phyloP scores from a whole-genome alignment of 2,888 invertebrate species.

The Allacma fusca region DNA sequence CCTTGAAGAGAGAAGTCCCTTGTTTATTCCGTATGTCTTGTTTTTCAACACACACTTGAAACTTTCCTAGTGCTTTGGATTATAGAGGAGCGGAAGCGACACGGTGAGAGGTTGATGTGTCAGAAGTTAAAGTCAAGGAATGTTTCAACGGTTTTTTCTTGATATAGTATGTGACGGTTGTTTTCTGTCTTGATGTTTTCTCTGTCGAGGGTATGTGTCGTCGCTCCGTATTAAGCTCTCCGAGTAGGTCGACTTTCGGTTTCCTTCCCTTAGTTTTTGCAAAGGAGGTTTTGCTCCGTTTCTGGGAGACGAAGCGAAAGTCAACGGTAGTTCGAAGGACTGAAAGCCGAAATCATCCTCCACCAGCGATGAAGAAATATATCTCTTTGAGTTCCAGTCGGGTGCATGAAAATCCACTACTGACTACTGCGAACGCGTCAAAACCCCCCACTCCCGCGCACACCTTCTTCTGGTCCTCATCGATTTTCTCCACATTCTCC shows the following conservation, averaged over 20 bases:
- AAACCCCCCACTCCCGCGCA: conserved; percentile 33
- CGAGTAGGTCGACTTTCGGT: not conserved
- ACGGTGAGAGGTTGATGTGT: not conserved
- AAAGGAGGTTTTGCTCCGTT: not conserved
- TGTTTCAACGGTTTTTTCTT: not conserved
- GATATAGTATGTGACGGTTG: not conserved
- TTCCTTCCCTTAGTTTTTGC: not conserved
- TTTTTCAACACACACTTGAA: conserved; percentile 10
- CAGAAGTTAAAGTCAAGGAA: not conserved
- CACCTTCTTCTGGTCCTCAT: conserved; percentile 32
- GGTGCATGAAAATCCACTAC: conserved; percentile 31
- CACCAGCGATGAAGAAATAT: conserved; percentile 20
- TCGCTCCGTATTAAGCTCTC: not conserved
- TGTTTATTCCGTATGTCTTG: no score
- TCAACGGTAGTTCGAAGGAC: conserved; percentile 36
- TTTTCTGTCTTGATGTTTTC: not conserved
- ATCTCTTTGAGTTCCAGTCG: conserved; percentile 24
- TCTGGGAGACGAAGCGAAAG: conserved; percentile 23
- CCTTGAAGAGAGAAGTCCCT: no score
- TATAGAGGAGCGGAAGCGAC: not conserved
- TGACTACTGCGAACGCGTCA: conserved; percentile 40
- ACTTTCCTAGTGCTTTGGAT: not conserved
- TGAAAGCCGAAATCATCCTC: conserved; percentile 37
- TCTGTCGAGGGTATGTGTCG: not conserved
- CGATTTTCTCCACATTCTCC: conserved; percentile 37